phyloP scores from a whole-genome alignment of 2,888 invertebrate genomes.

The Atherix ibis region DNA sequence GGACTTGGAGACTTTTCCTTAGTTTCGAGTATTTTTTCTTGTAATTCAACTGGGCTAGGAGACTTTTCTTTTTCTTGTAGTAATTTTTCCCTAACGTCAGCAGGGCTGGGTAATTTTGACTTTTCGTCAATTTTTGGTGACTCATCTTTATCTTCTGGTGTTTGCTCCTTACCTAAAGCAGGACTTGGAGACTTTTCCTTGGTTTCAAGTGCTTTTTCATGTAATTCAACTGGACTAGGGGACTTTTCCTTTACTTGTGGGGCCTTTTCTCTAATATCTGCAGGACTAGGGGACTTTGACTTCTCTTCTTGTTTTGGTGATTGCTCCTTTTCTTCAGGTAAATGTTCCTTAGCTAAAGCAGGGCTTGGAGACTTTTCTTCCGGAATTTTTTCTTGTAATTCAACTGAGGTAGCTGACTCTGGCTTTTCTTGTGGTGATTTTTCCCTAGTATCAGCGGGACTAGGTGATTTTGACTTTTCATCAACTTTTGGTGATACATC shows the following conservation, averaged over 20 bases:
- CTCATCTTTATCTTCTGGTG: not conserved
- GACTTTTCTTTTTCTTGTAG: not conserved
- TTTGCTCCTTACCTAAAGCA: not conserved
- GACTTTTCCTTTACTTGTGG: not conserved
- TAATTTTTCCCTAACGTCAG: slow-evolving; percentile 27
- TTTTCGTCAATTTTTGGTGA: slow-evolving; percentile 14
- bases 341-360: no score
- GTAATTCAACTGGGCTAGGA: no score
- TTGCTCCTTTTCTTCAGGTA: slow-evolving; percentile 3
- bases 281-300: not conserved
- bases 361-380: not conserved
- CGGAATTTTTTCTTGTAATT: no score
- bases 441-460: slow-evolving; percentile 20
- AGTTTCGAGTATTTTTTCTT: no score
- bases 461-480: slow-evolving; percentile 1
- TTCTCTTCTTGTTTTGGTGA: slow-evolving; percentile 1
- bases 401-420: no score
- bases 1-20: not conserved
- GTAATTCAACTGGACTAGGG: not conserved
- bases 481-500: not conserved
- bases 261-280: not conserved
- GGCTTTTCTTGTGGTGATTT: slow-evolving; percentile 15
- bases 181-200: not conserved
- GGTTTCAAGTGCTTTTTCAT: no score
- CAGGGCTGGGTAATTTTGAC: not conserved